These are phyloP conservation scores for Malurus cyaneus DNA, from an alignment of 2,113 vertebrate species.

Conservation along the genomic window DNA sequence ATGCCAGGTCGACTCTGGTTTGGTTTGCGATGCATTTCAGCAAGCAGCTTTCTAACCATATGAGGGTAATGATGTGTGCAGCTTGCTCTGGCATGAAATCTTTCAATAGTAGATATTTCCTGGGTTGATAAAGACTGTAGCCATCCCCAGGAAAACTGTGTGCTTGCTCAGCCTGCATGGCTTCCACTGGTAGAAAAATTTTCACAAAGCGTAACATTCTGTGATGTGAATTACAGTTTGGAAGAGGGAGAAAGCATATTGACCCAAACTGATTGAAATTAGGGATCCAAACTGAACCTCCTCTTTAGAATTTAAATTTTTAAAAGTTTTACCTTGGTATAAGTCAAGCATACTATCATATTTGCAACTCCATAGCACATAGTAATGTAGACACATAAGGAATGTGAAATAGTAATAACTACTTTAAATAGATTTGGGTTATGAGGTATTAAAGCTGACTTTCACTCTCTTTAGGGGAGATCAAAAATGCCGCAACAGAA, in stretches of 20 bases:
- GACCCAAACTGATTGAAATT: not conserved
- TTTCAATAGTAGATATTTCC: slow-evolving; percentile 4
- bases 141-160: not conserved
- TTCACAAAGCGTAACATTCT: not conserved
- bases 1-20: not conserved
- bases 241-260: not conserved
- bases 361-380: not conserved
- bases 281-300: not conserved
- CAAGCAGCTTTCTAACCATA: not conserved
- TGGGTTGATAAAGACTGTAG: not conserved
- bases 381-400: not conserved
- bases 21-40: not conserved
- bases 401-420: not conserved
- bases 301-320: not conserved
- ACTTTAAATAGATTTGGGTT: not conserved
- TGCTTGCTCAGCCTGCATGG: not conserved
- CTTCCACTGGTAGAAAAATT: not conserved
- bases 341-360: not conserved
- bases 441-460: not conserved
- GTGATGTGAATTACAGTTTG: not conserved
- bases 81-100: not conserved
- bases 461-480: not conserved
- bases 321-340: not conserved
- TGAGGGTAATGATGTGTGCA: not conserved
- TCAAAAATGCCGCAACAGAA: not conserved